A percentile compares a stretch with the other conserved stretches of the same genome.
Conservation (phyloP, 1,140 invertebrate species). For the Leptoteleia sp. region DNA sequence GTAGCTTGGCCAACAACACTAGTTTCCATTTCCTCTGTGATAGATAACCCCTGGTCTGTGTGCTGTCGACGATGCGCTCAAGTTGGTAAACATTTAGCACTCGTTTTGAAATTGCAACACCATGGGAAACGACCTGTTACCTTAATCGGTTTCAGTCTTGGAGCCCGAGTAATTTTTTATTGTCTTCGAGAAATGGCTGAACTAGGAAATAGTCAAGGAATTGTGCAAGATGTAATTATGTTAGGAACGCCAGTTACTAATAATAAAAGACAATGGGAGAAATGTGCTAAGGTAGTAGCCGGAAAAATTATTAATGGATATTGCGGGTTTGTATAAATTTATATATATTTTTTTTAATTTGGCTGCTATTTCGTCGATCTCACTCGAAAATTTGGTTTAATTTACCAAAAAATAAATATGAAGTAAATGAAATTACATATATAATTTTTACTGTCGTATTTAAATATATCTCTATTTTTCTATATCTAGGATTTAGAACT, state of each 20-base stretch:
- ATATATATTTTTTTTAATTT: not conserved
- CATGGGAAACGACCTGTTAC: conserved; percentile 88
- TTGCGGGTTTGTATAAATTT: conserved; percentile 79
- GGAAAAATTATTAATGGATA: conserved; percentile 87
- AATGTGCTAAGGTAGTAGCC: conserved; percentile 83
- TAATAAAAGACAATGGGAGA: conserved; percentile 82
- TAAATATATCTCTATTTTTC: too few relatives aligned
- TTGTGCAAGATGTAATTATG: conserved; percentile 87
- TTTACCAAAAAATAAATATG: too few relatives aligned
- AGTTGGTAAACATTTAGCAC: conserved; percentile 86
- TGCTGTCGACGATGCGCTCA: too few relatives aligned
- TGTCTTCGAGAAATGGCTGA: conserved; percentile 83
- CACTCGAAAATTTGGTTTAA: too few relatives aligned
- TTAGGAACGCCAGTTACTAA: conserved; percentile 86
- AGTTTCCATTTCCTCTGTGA: conserved; percentile 84
- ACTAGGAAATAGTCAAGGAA: conserved; percentile 83
- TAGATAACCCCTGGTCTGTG: conserved; percentile 90
- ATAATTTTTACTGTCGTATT: too few relatives aligned
- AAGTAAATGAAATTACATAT: too few relatives aligned
- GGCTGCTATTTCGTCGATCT: too few relatives aligned
- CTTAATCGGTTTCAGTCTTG: conserved; percentile 87
- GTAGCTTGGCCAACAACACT: conserved; percentile 87
- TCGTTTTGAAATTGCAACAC: conserved; percentile 84
- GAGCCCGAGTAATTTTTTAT: conserved; percentile 88
- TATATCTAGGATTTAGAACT: too few relatives aligned